These are phyloP conservation scores for Ptyas mucosa DNA, from an alignment of 2,113 vertebrate genomes.

Conservation along the genomic window DNA sequence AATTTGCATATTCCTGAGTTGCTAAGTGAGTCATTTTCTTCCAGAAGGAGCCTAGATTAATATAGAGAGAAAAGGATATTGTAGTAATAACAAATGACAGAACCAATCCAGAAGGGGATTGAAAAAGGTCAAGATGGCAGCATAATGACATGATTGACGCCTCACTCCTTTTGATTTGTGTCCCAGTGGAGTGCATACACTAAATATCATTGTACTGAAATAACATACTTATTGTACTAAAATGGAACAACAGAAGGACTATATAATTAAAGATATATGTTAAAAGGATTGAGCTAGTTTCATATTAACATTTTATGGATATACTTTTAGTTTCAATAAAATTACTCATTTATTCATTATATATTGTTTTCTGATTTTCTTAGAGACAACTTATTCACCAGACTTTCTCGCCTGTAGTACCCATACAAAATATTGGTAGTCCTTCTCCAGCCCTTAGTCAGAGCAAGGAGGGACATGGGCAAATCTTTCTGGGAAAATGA, in stretches of 20 bases:
- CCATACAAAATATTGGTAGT: constrained; percentile 72
- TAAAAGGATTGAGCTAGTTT: not conserved
- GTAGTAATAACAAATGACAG: not conserved
- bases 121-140: not conserved
- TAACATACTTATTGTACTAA: not conserved
- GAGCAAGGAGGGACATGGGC: not conserved
- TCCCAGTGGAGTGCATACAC: not conserved
- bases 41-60: not conserved
- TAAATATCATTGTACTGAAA: not conserved
- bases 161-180: not conserved
- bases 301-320: not conserved
- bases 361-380: not conserved
- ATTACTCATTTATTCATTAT: not conserved
- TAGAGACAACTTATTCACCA: constrained; percentile 83
- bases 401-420: constrained; percentile 89
- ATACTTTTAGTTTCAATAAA: not conserved
- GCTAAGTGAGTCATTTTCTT: not conserved
- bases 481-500: not conserved
- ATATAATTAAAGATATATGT: not conserved
- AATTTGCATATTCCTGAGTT: not conserved
- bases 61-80: not conserved
- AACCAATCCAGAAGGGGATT: not conserved
- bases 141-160: not conserved
- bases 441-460: not conserved
- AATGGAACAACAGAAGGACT: not conserved